Conservation (phyloP, 2,888 invertebrate genomes). For the Seira ritae region DNA sequence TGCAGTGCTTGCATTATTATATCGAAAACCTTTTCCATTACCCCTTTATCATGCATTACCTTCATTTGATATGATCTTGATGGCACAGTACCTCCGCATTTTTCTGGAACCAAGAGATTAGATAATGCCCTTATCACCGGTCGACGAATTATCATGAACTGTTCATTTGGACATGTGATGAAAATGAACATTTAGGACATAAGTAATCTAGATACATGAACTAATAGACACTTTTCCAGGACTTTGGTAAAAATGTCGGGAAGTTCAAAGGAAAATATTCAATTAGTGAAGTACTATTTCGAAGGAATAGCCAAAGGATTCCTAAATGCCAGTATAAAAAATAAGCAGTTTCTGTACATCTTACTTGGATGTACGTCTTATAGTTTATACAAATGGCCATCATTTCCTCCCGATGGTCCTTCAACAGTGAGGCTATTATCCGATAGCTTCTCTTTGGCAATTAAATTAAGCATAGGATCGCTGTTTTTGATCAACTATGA, state of each 20-base stretch:
- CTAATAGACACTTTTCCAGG: too few species aligned
- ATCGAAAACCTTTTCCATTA: too few species aligned
- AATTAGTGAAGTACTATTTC: slow-evolving; percentile 37
- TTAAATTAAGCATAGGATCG: slow-evolving; percentile 27
- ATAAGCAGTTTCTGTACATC: slow-evolving; percentile 14
- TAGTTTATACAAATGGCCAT: background rate
- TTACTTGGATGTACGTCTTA: background rate
- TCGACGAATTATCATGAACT: too few species aligned
- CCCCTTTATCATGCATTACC: too few species aligned
- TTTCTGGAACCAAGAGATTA: too few species aligned
- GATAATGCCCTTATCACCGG: too few species aligned
- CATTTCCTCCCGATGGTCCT: background rate
- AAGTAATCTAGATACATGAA: too few species aligned
- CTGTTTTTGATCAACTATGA: slow-evolving; percentile 39
- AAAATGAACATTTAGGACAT: too few species aligned
- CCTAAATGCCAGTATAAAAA: slow-evolving; percentile 28
- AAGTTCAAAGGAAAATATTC: slow-evolving; percentile 31
- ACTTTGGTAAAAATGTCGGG: slow-evolving; percentile 24
- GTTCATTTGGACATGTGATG: too few species aligned
- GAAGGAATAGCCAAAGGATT: slow-evolving; percentile 25
- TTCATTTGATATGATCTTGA: too few species aligned
- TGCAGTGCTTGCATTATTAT: too few species aligned
- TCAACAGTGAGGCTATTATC: background rate
- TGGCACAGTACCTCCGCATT: too few species aligned
- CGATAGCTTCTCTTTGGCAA: background rate